phyloP scores from a whole-genome alignment of 2,113 vertebrate genomes.

The Amphilophus citrinellus region DNA sequence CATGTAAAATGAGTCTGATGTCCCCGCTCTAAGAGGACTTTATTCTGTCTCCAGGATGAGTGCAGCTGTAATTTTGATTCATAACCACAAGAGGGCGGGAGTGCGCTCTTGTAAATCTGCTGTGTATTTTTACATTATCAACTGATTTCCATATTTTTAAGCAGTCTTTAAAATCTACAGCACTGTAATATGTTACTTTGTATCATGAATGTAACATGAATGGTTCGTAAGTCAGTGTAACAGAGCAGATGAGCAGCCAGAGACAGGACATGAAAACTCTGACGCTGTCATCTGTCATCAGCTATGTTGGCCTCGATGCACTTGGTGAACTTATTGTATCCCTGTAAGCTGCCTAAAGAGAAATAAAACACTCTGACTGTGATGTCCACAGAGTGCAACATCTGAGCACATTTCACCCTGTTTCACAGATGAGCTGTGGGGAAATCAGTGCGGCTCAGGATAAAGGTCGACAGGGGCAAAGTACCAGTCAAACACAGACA shows the following conservation, averaged over 20 bases:
- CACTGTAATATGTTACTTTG: background rate
- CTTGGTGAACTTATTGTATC: background rate
- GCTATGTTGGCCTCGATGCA: background rate
- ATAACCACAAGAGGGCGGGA: conserved; percentile 6
- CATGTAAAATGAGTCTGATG: no score
- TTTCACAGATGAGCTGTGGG: conserved; percentile 33
- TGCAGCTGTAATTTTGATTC: background rate
- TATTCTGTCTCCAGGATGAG: background rate
- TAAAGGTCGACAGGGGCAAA: conserved; percentile 71
- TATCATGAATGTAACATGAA: background rate
- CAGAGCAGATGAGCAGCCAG: background rate
- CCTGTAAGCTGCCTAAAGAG: background rate
- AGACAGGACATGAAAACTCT: background rate
- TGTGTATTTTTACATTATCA: background rate
- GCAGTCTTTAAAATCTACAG: background rate
- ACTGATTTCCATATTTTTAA: background rate
- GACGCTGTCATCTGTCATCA: background rate
- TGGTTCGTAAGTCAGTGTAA: background rate
- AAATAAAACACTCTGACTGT: background rate
- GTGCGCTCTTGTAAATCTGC: background rate
- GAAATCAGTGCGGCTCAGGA: conserved; percentile 36
- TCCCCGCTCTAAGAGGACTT: no score
- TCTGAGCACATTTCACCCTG: conserved; percentile 16
- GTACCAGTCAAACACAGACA: conserved; percentile 53
- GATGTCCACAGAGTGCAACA: background rate